Conservation (phyloP, 2,888 invertebrate species). For the Pristionchus entomophagus region DNA sequence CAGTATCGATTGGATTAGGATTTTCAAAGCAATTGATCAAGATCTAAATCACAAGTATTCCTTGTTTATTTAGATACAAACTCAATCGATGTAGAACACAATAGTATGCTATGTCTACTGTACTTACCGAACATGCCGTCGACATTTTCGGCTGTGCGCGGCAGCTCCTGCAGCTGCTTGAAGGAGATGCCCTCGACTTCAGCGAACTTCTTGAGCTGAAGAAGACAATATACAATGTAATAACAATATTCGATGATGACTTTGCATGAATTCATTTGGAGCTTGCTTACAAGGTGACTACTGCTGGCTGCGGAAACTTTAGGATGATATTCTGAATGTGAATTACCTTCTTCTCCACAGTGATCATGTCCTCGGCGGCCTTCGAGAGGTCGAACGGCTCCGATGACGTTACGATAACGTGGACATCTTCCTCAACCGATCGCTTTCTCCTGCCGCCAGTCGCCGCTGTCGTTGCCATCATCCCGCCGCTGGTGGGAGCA, state of each 20-base stretch:
- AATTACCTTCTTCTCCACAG: slow-evolving; percentile 27
- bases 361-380: slow-evolving; percentile 22
- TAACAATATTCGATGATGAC: too few relatives aligned
- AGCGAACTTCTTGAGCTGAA: slow-evolving; percentile 39
- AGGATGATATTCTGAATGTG: too few relatives aligned
- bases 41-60: too few relatives aligned
- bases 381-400: not conserved
- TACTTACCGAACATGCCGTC: slow-evolving; percentile 44
- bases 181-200: slow-evolving; percentile 40
- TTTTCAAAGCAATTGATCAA: too few relatives aligned
- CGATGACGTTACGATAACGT: slow-evolving; percentile 16
- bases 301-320: too few relatives aligned
- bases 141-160: slow-evolving; percentile 40
- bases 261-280: too few relatives aligned
- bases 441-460: not conserved
- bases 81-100: too few relatives aligned
- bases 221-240: too few relatives aligned
- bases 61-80: not conserved
- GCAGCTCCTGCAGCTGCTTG: slow-evolving; percentile 34
- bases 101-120: too few relatives aligned
- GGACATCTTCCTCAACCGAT: slow-evolving; percentile 15
- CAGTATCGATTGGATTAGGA: too few relatives aligned
- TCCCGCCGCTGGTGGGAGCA: not conserved
- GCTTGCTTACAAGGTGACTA: not conserved
- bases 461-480: too few relatives aligned